phyloP scores from a whole-genome alignment of 2,113 vertebrate species.

The Herpailurus yagouaroundi region DNA sequence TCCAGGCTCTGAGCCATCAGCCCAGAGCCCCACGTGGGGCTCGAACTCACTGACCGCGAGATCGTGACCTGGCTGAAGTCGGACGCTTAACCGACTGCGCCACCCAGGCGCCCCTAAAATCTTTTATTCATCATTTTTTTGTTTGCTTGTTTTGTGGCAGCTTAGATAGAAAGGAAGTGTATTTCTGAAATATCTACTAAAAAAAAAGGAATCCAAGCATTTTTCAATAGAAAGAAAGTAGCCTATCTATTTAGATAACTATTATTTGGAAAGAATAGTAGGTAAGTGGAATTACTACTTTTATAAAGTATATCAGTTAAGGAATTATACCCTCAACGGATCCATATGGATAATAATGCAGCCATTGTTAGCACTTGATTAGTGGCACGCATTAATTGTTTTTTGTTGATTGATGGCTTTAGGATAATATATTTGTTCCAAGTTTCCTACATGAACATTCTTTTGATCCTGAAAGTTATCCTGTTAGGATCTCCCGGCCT shows the following conservation, averaged over 20 bases:
- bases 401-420: constrained; percentile 52
- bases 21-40: too few species aligned
- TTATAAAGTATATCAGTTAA: not conserved
- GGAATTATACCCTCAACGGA: not conserved
- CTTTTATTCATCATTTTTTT: not conserved
- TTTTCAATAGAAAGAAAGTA: not conserved
- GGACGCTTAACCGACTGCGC: too few species aligned
- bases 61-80: too few species aligned
- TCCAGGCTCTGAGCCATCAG: too few species aligned
- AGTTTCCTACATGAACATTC: constrained; percentile 79
- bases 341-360: constrained; percentile 39
- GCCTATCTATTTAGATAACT: not conserved
- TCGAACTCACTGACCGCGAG: too few species aligned
- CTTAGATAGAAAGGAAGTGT: not conserved
- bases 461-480: constrained; percentile 83
- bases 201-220: not conserved
- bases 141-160: not conserved
- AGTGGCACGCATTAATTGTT: constrained; percentile 16
- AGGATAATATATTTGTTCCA: constrained; percentile 55
- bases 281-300: not conserved
- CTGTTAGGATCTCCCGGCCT: constrained; percentile 75
- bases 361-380: constrained; percentile 44
- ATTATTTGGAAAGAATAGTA: not conserved
- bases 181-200: not conserved
- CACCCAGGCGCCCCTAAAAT: too few species aligned